Evolutionary conservation across 2,888 invertebrate genomes (phyloP), one percentile per base, ranked within the genome.

Genomic region (Lithosia quadra): DNA sequence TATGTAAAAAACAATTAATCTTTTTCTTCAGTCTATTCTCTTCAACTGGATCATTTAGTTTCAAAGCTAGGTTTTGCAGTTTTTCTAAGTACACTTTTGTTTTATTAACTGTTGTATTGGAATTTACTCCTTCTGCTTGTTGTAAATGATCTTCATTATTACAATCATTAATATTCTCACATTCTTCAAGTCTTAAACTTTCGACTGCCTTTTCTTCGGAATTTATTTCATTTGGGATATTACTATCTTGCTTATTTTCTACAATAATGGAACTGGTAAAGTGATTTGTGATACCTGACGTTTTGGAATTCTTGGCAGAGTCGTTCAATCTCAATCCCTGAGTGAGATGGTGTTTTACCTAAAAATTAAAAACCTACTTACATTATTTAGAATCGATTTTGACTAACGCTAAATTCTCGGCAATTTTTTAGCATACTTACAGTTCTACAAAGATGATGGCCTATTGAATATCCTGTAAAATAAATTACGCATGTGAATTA

Each of bases 11-110:
- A 33, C 78, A 78, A 60, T 78, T 75, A 53, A 85, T 81, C 67
- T 84, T 86, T 15, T 36, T 65, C 62, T 71, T 73, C 13, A 87
- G 56, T 49, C 70, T 81, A 61, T 82, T 78, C 67, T 86, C 84
- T 34, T 74, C 84, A 0, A 76, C 82, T 5, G 84, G 80, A 21
- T 71, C 78, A 9, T 67, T 74, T 9, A 85, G 57, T 59, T 79
- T 85, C 1, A 74, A 67, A 10, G 78, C 81, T 34, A 86, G 49
- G 22, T 60, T 79, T 55, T 74, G 68, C 49, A 86, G 72, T 55
- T 79, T 84, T 0, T 80, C 75, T 11, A 75, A 33, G 34, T 81
- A 76, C 0, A 69, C 58, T 57, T 77, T 74, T 0, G 68, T 34
- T 62, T 73, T 71, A 10, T 74, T 68, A 8, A 65, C 73, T 0